A percentile compares a stretch with the other conserved stretches of the same genome.
Evolutionary conservation across 2,888 invertebrate species (phyloP).

Genomic region (Perithous albicinctus): DNA sequence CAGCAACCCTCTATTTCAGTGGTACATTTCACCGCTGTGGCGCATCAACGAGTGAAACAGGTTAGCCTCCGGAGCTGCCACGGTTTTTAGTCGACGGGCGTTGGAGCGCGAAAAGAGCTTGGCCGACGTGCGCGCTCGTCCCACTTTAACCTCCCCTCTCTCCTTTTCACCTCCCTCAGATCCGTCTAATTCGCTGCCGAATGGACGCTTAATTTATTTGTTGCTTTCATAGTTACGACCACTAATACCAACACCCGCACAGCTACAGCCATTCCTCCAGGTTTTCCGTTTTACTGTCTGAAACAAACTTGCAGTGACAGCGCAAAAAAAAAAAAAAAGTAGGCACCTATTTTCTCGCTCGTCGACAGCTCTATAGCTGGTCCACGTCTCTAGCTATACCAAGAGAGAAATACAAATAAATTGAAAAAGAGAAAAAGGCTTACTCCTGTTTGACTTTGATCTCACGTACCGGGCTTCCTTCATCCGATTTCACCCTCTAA

Average conservation of each 20-base stretch:
- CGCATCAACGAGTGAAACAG: conserved; percentile 6
- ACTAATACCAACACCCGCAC: neutral
- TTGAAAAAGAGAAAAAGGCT: conserved; percentile 24
- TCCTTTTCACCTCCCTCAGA: neutral
- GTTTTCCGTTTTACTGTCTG: neutral
- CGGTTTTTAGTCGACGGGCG: conserved; percentile 42
- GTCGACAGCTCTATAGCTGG: neutral
- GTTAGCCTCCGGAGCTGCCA: conserved; percentile 1
- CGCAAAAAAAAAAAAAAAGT: no score
- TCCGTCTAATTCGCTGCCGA: conserved; percentile 38
- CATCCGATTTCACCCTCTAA: conserved; percentile 6
- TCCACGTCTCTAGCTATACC: neutral
- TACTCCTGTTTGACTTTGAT: conserved; percentile 23
- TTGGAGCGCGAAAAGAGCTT: conserved; percentile 44
- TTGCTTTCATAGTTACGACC: conserved; percentile 32
- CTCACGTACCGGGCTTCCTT: conserved; percentile 13
- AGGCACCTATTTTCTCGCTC: neutral
- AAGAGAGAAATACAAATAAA: conserved; percentile 1
- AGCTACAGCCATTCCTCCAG: neutral
- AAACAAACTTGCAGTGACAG: conserved; percentile 21
- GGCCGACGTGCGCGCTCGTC: neutral
- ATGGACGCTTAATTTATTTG: conserved; percentile 55
- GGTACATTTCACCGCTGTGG: neutral
- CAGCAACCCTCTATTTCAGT: no score
- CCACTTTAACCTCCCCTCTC: no score